Evolutionary conservation across 1,140 invertebrate genomes (phyloP).

Genomic region (Galendromus occidentalis): DNA sequence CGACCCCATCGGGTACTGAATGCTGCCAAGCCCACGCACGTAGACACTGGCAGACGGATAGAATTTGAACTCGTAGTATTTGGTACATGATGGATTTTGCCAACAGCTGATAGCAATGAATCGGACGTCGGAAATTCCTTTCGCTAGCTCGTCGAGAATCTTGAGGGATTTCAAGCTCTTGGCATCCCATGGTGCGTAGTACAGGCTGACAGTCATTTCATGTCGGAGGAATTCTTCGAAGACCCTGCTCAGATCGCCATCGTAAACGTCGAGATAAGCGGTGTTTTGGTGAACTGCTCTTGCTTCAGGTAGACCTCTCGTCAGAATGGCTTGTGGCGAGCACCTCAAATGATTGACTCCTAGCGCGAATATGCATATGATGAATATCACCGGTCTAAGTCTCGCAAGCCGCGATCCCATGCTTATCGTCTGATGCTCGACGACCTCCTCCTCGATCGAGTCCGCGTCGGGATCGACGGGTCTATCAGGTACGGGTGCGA

Average conservation of each 20-base stretch:
- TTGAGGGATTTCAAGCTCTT: background rate
- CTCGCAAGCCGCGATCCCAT: too few species aligned
- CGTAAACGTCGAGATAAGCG: background rate
- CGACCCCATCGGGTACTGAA: background rate
- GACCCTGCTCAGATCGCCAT: background rate
- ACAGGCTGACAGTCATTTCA: slow-evolving; percentile 1
- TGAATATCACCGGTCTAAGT: too few species aligned
- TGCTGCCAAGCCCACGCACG: background rate
- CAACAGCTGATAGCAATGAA: slow-evolving; percentile 5
- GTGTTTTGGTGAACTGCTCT: background rate
- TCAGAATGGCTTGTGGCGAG: too few species aligned
- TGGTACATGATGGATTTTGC: slow-evolving; percentile 2
- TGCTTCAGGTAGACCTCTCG: too few species aligned
- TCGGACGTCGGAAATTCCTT: background rate
- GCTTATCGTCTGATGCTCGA: too few species aligned
- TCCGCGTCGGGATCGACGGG: too few species aligned
- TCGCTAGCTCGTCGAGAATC: background rate
- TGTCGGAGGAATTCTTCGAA: background rate
- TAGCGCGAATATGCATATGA: too few species aligned
- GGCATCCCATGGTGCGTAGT: background rate
- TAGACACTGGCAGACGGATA: background rate
- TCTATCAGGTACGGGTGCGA: too few species aligned
- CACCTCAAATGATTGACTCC: too few species aligned
- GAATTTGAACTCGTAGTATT: slow-evolving; percentile 7
- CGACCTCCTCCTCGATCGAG: too few species aligned